Evolutionary conservation across 2,888 invertebrate genomes (phyloP), one percentile per base, ranked within the genome.

Genomic region (Cheilosia urbana): DNA sequence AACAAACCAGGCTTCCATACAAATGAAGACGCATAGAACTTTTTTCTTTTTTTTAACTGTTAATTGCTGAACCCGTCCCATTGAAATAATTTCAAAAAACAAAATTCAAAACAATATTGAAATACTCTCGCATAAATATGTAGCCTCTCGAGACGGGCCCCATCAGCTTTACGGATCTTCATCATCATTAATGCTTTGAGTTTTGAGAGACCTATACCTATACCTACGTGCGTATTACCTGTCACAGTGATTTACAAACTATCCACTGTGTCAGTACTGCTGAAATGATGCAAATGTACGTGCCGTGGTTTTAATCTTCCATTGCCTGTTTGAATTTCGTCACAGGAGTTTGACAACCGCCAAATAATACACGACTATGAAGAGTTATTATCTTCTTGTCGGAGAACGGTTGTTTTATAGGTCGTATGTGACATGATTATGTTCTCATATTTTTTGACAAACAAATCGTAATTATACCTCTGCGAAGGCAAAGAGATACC

Each of bases 211-310:
- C 15, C 13, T 42, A 55, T 24, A 77, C 73, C 73, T n/a, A n/a
- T n/a, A n/a, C 24, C 3, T 72, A 73, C 37, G 84, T 73, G 75
- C 30, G 75, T 66, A 66, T 71, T 84, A 71, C 69, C 60, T 71
- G 78, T 63, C 69, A 63, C 63, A 49, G 75, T 84, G 84, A 84
- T 80, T 80, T 80, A 80, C 58, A 47, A 75, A 84, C 75, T 24
- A 51, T 51, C 15, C 11, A 24, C 21, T 24, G 11, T 21, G 21
- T 51, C 6, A 24, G 24, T 76, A 84, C 80, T 34, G 69, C 51
- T 75, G 84, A 71, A 80, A 80, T 76, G 80, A 71, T 80, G 84
- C 71, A 84, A 79, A 79, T 24, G 80, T 55, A 84, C 84, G 84
- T 84, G 84, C 58, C 19, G 34, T n/a, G 60, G 66, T 66, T 79